These are phyloP conservation scores for Melanostoma scalare DNA, from an alignment of 2,888 invertebrate genomes.

Conservation along the genomic window DNA sequence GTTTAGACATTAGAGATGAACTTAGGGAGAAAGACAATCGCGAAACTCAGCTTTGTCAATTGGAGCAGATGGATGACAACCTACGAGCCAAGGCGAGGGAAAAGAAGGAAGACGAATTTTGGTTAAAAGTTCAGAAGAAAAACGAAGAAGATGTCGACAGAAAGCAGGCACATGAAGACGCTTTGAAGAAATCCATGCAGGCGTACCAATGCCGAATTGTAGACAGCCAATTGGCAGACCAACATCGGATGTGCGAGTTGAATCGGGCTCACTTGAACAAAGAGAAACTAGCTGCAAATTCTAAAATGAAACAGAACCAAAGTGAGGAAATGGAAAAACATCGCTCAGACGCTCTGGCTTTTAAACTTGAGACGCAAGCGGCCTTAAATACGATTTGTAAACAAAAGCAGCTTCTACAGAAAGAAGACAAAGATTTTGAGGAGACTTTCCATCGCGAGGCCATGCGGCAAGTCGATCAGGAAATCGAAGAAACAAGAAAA, in stretches of 20 bases:
- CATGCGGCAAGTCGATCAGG: conserved; percentile 75
- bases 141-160: conserved; percentile 74
- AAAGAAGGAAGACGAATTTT: conserved; percentile 75
- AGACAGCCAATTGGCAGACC: conserved; percentile 74
- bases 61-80: conserved; percentile 79
- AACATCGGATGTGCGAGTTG: conserved; percentile 60
- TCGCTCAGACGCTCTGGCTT: conserved; percentile 75
- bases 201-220: conserved; percentile 73
- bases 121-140: conserved; percentile 76
- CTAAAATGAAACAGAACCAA: conserved; percentile 68
- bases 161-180: conserved; percentile 73
- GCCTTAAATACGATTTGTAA: conserved; percentile 68
- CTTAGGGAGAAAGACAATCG: conserved; percentile 76
- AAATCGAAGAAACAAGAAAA: conserved; percentile 59
- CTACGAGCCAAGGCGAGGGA: conserved; percentile 74
- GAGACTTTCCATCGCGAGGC: conserved; percentile 75
- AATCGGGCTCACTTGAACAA: conserved; percentile 14
- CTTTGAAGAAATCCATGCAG: conserved; percentile 73
- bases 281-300: conserved; percentile 4
- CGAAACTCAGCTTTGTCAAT: conserved; percentile 76
- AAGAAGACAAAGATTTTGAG: conserved; percentile 75
- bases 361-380: conserved; percentile 28
- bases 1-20: conserved; percentile 79
- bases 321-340: conserved; percentile 74
- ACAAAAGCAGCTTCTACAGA: conserved; percentile 75